Base-by-base conservation (phyloP, 2,113 vertebrate genomes). In the Podiceps cristatus region DNA sequence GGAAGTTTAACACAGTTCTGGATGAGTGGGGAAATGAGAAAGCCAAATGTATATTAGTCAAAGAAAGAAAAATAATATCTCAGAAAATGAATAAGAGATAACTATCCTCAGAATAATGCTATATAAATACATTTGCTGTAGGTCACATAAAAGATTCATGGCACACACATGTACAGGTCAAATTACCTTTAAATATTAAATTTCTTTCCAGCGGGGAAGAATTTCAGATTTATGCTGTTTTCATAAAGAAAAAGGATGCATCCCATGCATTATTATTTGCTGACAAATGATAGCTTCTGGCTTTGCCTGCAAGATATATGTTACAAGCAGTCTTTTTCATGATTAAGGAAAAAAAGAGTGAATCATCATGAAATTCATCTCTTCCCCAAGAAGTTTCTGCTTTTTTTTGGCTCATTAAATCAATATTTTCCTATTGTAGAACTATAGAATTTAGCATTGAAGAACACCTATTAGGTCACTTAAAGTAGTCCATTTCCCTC, bases 171-270 rank as follows among this genome's bases (percentile, higher is more conserved):
- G 98, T 98, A 97, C 93, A 94, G 98, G 98, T 98, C 98, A 98
- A 98, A 98, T 98, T 98, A 98, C 98, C 98, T 98, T 98, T 98
- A 98, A 98, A 98, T 98, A 98, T 98, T 98, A 98, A 98, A 98
- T 98, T 98, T 98, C 96, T 95, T 98, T 98, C 94, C 94, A 96
- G 94, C 16, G 1, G 78, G 95, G 77, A 96, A 97, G 95, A 96
- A 96, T 98, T 98, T 97, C 94, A 97, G 95, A 97, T 96, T 97
- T 97, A 97, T 95, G 92, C 92, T 94, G 86, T 97, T 97, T 98
- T 98, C 97, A 96, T 95, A 96, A 96, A 95, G 79, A 95, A 95
- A 90, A 97, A 79, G 58, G 89, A 98, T 90, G 95, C 88, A 92
- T 37, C 73, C 68, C 31, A n/a, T 63, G 49, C 66, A 94, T 97